Conservation (phyloP, 1,140 invertebrate genomes). For the Pygmarrhopalites habei region DNA sequence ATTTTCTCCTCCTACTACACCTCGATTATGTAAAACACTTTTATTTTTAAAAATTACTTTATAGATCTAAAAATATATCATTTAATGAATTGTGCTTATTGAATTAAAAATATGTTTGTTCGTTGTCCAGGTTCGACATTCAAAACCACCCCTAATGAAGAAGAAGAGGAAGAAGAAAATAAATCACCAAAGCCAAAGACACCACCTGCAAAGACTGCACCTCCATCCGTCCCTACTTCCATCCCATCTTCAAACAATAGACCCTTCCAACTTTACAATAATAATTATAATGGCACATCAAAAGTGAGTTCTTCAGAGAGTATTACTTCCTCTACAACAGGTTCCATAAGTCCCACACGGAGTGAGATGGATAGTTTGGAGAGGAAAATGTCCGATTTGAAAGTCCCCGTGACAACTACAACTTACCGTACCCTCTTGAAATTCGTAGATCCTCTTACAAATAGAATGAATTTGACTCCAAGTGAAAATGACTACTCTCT, state of each 20-base stretch:
- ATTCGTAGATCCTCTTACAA: constrained; percentile 16
- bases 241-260: no score
- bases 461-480: neutral
- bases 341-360: constrained; percentile 5
- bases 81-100: no score
- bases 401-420: constrained; percentile 19
- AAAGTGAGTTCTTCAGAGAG: neutral
- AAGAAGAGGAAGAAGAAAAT: constrained; percentile 7
- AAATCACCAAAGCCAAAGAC: neutral
- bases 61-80: no score
- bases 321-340: constrained; percentile 16
- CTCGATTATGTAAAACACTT: neutral
- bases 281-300: no score
- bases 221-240: no score
- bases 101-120: no score
- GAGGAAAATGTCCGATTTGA: constrained; percentile 9
- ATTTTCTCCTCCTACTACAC: neutral
- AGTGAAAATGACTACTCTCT: neutral
- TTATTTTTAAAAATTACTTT: no score
- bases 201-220: neutral
- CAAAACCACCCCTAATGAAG: no score
- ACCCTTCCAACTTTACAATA: no score
- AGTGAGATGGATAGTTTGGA: constrained; percentile 7
- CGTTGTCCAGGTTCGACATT: no score
- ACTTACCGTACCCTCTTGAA: constrained; percentile 25